Conservation (phyloP, 2,113 vertebrate species). For the Hippocampus guttulatus region DNA sequence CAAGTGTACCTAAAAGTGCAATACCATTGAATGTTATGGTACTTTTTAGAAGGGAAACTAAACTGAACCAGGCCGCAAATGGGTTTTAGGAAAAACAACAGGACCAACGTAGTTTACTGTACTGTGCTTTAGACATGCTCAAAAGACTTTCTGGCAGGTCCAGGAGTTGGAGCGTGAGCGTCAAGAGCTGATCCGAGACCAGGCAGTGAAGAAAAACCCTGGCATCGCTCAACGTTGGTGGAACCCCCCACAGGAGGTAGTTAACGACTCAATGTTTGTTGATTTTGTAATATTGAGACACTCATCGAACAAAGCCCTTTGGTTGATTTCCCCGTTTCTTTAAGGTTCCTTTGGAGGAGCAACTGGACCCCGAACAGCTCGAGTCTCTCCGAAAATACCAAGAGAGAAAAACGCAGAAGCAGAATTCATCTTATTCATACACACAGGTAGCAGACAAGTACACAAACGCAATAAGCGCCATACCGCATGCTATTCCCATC, state of each 20-base stretch:
- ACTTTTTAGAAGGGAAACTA: no score
- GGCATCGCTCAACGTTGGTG: slow-evolving; percentile 92
- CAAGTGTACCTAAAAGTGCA: no score
- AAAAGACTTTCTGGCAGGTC: slow-evolving; percentile 36
- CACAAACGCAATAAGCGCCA: neutral
- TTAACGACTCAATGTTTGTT: neutral
- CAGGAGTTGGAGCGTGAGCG: slow-evolving; percentile 90
- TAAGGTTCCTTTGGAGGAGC: slow-evolving; percentile 79
- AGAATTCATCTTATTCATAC: slow-evolving; percentile 31
- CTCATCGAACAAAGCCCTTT: neutral
- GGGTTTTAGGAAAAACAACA: no score
- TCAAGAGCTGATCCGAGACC: slow-evolving; percentile 87
- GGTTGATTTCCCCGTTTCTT: slow-evolving; percentile 3
- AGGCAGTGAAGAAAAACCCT: slow-evolving; percentile 94
- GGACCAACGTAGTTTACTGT: no score
- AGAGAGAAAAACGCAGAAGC: slow-evolving; percentile 85
- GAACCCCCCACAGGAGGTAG: slow-evolving; percentile 93
- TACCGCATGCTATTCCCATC: neutral
- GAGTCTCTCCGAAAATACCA: slow-evolving; percentile 91
- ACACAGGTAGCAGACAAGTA: slow-evolving; percentile 51
- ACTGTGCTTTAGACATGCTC: neutral
- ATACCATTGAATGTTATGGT: no score
- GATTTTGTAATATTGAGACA: neutral
- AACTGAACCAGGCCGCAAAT: no score
- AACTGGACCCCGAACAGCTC: slow-evolving; percentile 85